These are phyloP conservation scores for Bombus pyrosoma DNA, from an alignment of 1,140 invertebrate genomes.

Conservation along the genomic window DNA sequence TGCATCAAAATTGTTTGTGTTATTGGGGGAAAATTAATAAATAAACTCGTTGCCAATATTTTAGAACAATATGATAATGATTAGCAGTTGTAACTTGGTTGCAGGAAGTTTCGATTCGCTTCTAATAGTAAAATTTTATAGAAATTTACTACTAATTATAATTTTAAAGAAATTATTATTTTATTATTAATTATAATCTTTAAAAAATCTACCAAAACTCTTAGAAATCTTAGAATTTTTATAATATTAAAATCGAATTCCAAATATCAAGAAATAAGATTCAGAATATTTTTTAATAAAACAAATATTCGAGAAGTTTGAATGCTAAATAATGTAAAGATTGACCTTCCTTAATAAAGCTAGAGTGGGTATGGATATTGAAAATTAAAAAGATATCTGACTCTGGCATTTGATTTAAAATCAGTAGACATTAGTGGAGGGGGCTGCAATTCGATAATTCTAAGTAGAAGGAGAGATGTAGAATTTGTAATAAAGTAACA, in stretches of 20 bases:
- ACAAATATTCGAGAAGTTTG: neutral
- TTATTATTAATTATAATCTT: too few species aligned
- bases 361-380: neutral
- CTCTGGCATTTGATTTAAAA: neutral
- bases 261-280: neutral
- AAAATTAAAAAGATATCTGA: neutral
- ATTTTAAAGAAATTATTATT: neutral
- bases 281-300: neutral
- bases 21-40: neutral
- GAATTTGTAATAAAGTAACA: neutral
- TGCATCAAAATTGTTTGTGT: neutral
- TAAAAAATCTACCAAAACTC: too few species aligned
- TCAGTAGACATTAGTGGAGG: neutral
- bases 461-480: neutral
- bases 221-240: too few species aligned
- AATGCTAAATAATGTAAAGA: neutral
- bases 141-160: neutral
- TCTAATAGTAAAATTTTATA: neutral
- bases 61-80: too few species aligned
- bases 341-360: neutral
- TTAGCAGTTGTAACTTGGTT: too few species aligned
- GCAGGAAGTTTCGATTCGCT: conserved; percentile 8
- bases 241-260: too few species aligned
- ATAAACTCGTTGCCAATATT: neutral
- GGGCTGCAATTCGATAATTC: neutral